Evolutionary conservation across 37 sponge, comb jelly and placozoan species (phyloP).

Genomic region (Axinella damicornis): DNA sequence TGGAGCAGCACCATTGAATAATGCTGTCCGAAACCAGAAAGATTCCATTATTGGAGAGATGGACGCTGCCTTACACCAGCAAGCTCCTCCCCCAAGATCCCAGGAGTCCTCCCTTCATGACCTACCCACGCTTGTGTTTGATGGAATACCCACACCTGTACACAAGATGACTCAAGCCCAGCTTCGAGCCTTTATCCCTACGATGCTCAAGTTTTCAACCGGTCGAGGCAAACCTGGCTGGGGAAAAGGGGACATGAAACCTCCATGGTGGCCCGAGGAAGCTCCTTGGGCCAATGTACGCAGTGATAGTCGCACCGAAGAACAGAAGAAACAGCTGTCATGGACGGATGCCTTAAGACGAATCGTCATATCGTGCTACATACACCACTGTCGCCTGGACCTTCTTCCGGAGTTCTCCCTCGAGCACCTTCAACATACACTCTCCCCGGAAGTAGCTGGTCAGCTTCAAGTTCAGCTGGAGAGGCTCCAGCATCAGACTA

Average conservation of each 20-base stretch:
- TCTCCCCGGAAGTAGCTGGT: slow-evolving; percentile 28
- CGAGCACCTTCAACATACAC: slow-evolving; percentile 29
- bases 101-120: slow-evolving; percentile 48
- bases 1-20: slow-evolving; percentile 81
- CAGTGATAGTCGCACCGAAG: slow-evolving; percentile 76
- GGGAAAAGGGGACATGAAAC: slow-evolving; percentile 90
- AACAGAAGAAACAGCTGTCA: slow-evolving; percentile 65
- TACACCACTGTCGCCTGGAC: slow-evolving; percentile 79
- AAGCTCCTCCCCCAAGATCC: slow-evolving; percentile 6
- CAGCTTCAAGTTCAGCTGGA: slow-evolving; percentile 45
- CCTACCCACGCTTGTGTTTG: slow-evolving; percentile 88
- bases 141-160: slow-evolving; percentile 96
- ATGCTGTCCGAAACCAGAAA: slow-evolving; percentile 67
- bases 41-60: slow-evolving; percentile 55
- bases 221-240: slow-evolving; percentile 94
- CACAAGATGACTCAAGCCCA: slow-evolving; percentile 95
- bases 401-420: slow-evolving; percentile 80
- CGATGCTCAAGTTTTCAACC: slow-evolving; percentile 87
- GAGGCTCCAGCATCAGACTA: slow-evolving; percentile 25
- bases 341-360: slow-evolving; percentile 91
- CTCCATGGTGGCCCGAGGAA: slow-evolving; percentile 91
- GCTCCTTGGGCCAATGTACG: slow-evolving; percentile 92
- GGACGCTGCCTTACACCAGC: slow-evolving; percentile 60
- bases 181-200: slow-evolving; percentile 88
- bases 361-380: slow-evolving; percentile 82